A percentile compares a stretch with the other conserved stretches of the same genome.
These are phyloP conservation scores for Lepus americanus DNA, from an alignment of 2,113 vertebrate species.

Conservation along the genomic window DNA sequence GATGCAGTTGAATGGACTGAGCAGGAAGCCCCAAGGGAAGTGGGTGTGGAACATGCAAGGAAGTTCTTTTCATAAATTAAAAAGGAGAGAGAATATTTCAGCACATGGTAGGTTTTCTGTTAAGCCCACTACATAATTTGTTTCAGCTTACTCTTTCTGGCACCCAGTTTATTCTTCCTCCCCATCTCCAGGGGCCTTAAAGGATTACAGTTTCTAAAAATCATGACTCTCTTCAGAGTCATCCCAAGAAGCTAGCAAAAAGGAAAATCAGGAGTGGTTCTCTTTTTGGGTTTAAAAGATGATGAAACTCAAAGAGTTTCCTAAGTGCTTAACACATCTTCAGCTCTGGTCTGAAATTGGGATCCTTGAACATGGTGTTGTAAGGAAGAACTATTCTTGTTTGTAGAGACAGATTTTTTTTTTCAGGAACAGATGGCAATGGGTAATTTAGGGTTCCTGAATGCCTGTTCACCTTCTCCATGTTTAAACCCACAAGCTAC, in stretches of 20 bases:
- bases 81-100: constrained; percentile 57
- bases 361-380: background rate
- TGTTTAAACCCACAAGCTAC: background rate
- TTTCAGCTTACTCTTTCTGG: constrained; percentile 78
- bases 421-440: background rate
- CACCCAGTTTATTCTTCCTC: constrained; percentile 42
- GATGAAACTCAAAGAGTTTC: background rate
- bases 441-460: background rate
- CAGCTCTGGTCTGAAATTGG: background rate
- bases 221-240: constrained; percentile 43
- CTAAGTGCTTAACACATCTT: background rate
- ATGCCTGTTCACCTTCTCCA: rapidly evolving
- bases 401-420: background rate
- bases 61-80: constrained; percentile 69
- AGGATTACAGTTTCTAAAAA: constrained; percentile 60
- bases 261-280: background rate
- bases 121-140: constrained; percentile 65
- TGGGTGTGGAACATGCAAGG: constrained; percentile 58
- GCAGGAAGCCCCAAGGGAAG: background rate
- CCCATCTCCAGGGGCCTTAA: constrained; percentile 67
- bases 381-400: background rate
- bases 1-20: constrained; percentile 21
- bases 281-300: background rate
- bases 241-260: background rate
- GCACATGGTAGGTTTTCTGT: constrained; percentile 66